Percentiles rank a stretch among this genome's conserved stretches.
phyloP scores from a whole-genome alignment of 2,797 vertebrate species.

The Nothura maculosa region DNA sequence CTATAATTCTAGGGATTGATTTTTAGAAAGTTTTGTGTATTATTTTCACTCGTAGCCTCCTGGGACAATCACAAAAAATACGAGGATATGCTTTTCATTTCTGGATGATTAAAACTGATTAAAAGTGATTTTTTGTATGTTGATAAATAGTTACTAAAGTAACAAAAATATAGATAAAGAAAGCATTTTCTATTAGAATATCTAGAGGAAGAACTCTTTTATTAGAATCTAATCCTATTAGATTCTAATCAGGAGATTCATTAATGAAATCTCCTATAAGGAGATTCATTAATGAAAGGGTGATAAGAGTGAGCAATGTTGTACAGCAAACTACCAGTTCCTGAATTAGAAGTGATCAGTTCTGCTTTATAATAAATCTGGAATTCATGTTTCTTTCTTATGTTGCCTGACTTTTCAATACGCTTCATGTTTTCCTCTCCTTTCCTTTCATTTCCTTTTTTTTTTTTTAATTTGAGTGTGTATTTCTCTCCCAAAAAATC shows the following conservation, averaged over 20 bases:
- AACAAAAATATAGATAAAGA: background rate
- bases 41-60: background rate
- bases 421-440: background rate
- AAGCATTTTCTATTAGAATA: background rate
- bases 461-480: background rate
- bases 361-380: background rate
- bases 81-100: fast-evolving
- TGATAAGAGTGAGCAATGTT: background rate
- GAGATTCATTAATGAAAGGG: background rate
- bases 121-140: background rate
- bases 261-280: background rate
- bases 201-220: background rate
- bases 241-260: background rate
- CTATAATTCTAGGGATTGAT: background rate
- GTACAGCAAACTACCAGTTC: background rate
- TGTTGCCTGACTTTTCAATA: background rate
- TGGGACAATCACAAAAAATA: background rate
- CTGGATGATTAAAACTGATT: background rate
- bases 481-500: background rate
- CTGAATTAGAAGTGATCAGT: background rate
- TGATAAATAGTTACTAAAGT: background rate
- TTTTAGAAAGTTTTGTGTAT: background rate
- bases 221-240: background rate
- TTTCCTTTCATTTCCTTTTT: background rate
- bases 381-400: background rate